Evolutionary conservation across 1,140 invertebrate genomes (phyloP).

Genomic region (Hyphantria cunea): DNA sequence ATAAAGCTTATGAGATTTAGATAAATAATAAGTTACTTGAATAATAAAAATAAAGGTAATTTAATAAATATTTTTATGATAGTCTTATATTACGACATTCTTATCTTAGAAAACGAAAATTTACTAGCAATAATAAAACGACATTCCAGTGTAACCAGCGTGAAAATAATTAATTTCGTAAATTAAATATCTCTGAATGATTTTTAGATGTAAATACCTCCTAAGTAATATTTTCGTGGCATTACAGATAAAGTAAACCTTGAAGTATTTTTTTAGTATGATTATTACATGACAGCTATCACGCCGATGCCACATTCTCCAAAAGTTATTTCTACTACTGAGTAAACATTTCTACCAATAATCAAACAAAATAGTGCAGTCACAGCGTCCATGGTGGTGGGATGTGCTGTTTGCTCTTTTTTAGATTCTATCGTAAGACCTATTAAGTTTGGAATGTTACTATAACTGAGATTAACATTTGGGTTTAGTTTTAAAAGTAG

Average conservation of each 20-base stretch:
- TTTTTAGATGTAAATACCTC: background rate
- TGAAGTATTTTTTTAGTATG: background rate
- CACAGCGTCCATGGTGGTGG: constrained; percentile 29
- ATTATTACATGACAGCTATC: background rate
- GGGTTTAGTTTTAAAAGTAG: background rate
- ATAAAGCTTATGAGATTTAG: background rate
- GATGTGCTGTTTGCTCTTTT: constrained; percentile 40
- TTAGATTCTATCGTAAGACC: constrained; percentile 28
- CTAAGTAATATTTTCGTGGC: background rate
- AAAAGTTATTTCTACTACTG: background rate
- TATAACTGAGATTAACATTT: constrained; percentile 3
- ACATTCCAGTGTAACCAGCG: background rate
- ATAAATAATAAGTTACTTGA: background rate
- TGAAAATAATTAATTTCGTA: background rate
- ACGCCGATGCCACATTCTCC: too few relatives aligned
- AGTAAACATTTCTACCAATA: constrained; percentile 2
- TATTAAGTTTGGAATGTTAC: constrained; percentile 6
- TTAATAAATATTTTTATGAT: background rate
- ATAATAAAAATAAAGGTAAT: background rate
- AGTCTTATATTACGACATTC: too few relatives aligned
- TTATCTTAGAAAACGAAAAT: background rate
- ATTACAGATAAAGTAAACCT: background rate
- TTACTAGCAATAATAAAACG: background rate
- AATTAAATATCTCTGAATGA: too few relatives aligned
- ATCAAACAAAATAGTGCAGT: constrained; percentile 35